A percentile compares a stretch with the other conserved stretches of the same genome.
Conservation (phyloP, 2,113 vertebrate genomes). For the Emydocephalus ijimae region DNA sequence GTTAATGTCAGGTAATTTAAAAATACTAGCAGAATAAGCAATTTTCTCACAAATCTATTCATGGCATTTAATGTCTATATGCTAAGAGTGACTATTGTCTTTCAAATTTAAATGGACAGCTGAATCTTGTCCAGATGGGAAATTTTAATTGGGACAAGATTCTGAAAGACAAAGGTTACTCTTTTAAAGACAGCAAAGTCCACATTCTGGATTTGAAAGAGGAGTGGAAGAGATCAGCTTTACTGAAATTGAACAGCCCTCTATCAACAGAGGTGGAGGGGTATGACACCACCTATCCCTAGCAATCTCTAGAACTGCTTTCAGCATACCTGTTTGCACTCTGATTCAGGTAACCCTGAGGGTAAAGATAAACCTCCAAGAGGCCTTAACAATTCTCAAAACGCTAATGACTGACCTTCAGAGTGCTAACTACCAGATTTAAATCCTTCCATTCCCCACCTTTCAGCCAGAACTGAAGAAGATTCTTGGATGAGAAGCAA, state of each 20-base stretch:
- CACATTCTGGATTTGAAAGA: not conserved
- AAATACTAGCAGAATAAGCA: not conserved
- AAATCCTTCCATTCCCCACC: too few species aligned
- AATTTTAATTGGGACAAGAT: not conserved
- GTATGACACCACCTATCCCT: not conserved
- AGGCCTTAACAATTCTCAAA: not conserved
- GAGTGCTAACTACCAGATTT: too few species aligned
- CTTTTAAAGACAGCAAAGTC: not conserved
- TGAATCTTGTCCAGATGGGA: not conserved
- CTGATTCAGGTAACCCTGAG: not conserved
- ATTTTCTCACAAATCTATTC: not conserved
- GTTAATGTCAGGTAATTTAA: constrained; percentile 9
- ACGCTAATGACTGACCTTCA: too few species aligned
- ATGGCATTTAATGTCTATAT: constrained; percentile 12
- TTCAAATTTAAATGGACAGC: not conserved
- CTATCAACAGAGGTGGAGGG: not conserved
- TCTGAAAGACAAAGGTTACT: not conserved
- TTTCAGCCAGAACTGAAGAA: too few species aligned
- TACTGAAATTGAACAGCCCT: not conserved
- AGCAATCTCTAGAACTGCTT: not conserved
- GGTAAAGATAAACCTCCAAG: not conserved
- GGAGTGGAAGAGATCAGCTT: not conserved
- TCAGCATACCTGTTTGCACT: not conserved
- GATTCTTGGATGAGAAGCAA: too few species aligned
- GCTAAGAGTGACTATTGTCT: not conserved